These are phyloP conservation scores for Mustela nigripes DNA, from an alignment of 2,113 vertebrate species.

Conservation along the genomic window DNA sequence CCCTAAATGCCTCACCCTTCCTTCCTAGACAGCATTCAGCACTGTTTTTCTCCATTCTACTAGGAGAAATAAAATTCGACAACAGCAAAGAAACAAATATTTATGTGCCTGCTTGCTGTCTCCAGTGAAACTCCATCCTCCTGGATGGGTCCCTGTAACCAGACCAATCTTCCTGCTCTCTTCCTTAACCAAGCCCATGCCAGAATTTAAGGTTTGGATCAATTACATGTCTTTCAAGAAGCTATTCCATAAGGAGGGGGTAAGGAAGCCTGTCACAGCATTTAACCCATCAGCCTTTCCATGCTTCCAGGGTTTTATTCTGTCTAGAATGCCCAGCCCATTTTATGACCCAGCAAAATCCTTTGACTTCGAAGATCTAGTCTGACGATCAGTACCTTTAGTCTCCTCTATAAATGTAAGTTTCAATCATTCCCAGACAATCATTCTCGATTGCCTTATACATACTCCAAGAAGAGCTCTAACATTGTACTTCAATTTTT, in stretches of 20 bases:
- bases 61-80: constrained; percentile 65
- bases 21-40: not conserved
- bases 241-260: not conserved
- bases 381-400: not conserved
- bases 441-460: not conserved
- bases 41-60: not conserved
- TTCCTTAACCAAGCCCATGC: not conserved
- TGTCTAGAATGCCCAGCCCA: not conserved
- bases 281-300: not conserved
- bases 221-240: constrained; percentile 20
- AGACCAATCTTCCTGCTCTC: not conserved
- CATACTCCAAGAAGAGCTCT: not conserved
- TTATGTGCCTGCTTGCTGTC: not conserved
- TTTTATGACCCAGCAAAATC: constrained; percentile 8
- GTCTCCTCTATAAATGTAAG: not conserved
- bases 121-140: not conserved
- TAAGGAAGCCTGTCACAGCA: not conserved
- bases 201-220: constrained; percentile 18
- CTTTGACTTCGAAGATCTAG: not conserved
- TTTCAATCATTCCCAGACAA: not conserved
- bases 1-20: constrained; percentile 13
- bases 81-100: constrained; percentile 64
- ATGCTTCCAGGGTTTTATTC: not conserved
- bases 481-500: not conserved
- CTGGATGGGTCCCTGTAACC: not conserved